These are phyloP conservation scores for Bradypus variegatus DNA, from an alignment of 2,797 vertebrate species.

Conservation along the genomic window DNA sequence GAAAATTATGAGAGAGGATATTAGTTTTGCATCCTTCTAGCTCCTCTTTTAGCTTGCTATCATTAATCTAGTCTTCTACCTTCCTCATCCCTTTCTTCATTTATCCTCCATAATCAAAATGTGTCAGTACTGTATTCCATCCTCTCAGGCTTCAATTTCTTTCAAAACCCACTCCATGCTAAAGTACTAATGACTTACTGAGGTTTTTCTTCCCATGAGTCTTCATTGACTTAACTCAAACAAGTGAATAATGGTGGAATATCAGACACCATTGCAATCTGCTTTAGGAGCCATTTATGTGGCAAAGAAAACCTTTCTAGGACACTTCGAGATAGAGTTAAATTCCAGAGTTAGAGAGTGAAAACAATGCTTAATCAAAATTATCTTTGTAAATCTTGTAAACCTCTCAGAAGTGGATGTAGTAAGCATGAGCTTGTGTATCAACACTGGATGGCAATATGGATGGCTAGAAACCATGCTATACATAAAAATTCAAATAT, in stretches of 20 bases:
- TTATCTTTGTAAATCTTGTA: neutral
- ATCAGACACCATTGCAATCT: neutral
- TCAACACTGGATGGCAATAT: neutral
- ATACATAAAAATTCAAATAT: neutral
- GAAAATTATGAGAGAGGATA: neutral
- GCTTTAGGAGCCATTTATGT: neutral
- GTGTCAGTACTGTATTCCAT: neutral
- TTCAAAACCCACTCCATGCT: neutral
- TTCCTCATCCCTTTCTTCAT: neutral
- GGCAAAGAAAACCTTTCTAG: neutral
- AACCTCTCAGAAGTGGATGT: neutral
- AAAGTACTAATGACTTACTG: neutral
- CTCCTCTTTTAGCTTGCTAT: neutral
- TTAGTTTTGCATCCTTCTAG: neutral
- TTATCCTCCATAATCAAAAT: neutral
- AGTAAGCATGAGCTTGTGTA: neutral
- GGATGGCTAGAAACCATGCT: neutral
- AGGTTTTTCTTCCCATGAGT: neutral
- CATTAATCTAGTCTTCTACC: neutral
- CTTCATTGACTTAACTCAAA: neutral
- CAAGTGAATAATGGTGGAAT: neutral
- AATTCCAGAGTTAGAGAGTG: neutral
- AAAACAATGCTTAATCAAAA: neutral
- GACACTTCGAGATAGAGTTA: neutral
- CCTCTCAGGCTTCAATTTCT: neutral